Conservation (phyloP, 2,888 invertebrate genomes). For the Tachina fera region DNA sequence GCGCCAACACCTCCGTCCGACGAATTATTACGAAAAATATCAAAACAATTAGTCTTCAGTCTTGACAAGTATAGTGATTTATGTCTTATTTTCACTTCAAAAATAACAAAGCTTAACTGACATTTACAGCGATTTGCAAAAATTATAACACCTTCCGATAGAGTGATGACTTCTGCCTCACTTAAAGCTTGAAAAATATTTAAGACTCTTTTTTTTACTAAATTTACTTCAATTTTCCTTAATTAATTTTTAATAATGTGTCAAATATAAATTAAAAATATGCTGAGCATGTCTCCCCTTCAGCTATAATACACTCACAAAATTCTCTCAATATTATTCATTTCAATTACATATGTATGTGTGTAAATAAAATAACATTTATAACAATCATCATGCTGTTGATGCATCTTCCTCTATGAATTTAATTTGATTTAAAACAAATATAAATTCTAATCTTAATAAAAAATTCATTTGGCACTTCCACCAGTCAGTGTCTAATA, state of each 20-base stretch:
- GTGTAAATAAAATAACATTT: slow-evolving; percentile 21
- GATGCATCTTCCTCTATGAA: slow-evolving; percentile 64
- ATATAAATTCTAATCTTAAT: slow-evolving; percentile 44
- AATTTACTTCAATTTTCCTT: too few relatives aligned
- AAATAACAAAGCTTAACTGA: too few relatives aligned
- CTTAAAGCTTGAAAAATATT: too few relatives aligned
- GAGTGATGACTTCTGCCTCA: too few relatives aligned
- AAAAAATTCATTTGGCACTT: slow-evolving; percentile 52
- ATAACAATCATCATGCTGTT: slow-evolving; percentile 39
- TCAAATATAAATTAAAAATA: neutral
- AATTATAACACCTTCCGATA: too few relatives aligned
- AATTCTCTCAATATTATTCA: slow-evolving; percentile 5
- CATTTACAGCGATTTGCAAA: too few relatives aligned
- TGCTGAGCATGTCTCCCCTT: neutral
- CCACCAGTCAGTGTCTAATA: slow-evolving; percentile 33
- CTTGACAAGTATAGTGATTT: too few relatives aligned
- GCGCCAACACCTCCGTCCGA: too few relatives aligned
- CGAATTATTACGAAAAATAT: too few relatives aligned
- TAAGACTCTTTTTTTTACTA: too few relatives aligned
- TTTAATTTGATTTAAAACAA: slow-evolving; percentile 44
- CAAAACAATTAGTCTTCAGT: too few relatives aligned
- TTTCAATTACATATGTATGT: neutral
- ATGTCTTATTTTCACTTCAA: too few relatives aligned
- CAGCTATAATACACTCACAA: neutral
- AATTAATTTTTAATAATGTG: neutral